A percentile compares a stretch with the other conserved stretches of the same genome.
These are phyloP conservation scores for Epicampocera succincta DNA, from an alignment of 2,888 invertebrate genomes.

Conservation along the genomic window DNA sequence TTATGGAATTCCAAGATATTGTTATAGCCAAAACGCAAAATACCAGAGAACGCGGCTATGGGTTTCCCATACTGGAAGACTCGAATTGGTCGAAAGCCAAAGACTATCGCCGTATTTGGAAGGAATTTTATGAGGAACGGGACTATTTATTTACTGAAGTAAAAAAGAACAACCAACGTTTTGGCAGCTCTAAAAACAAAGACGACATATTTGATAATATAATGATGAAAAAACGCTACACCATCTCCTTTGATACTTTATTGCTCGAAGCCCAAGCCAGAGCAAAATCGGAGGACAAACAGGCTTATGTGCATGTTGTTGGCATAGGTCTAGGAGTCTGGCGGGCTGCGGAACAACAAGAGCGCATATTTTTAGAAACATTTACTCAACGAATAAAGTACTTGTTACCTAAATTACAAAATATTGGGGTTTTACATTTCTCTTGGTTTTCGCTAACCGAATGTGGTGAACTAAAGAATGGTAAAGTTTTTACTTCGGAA, in stretches of 20 bases:
- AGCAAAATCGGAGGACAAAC: slow-evolving; percentile 82
- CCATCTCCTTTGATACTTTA: slow-evolving; percentile 84
- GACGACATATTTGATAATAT: slow-evolving; percentile 79
- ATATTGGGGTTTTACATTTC: slow-evolving; percentile 86
- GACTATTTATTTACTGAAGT: slow-evolving; percentile 74
- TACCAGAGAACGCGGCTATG: slow-evolving; percentile 82
- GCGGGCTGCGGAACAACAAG: slow-evolving; percentile 85
- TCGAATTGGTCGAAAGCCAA: slow-evolving; percentile 66
- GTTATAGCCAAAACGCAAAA: slow-evolving; percentile 83
- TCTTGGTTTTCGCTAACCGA: slow-evolving; percentile 83
- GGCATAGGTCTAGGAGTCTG: slow-evolving; percentile 87
- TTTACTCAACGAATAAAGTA: slow-evolving; percentile 85
- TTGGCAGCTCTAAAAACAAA: slow-evolving; percentile 74
- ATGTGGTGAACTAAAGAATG: slow-evolving; percentile 82
- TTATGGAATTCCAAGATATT: slow-evolving; percentile 84
- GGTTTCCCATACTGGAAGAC: slow-evolving; percentile 41
- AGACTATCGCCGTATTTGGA: slow-evolving; percentile 76
- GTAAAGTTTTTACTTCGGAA: slow-evolving; percentile 76
- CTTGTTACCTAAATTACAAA: slow-evolving; percentile 82
- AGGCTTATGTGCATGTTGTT: slow-evolving; percentile 86
- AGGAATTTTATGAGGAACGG: slow-evolving; percentile 74
- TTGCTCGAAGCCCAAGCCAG: slow-evolving; percentile 85
- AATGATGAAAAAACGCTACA: slow-evolving; percentile 81
- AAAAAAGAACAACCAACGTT: slow-evolving; percentile 75
- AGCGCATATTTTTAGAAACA: slow-evolving; percentile 85